Percentiles rank a stretch among this genome's conserved stretches.
Evolutionary conservation across 2,797 vertebrate genomes (phyloP).

Genomic region (Myripristis jacobus): DNA sequence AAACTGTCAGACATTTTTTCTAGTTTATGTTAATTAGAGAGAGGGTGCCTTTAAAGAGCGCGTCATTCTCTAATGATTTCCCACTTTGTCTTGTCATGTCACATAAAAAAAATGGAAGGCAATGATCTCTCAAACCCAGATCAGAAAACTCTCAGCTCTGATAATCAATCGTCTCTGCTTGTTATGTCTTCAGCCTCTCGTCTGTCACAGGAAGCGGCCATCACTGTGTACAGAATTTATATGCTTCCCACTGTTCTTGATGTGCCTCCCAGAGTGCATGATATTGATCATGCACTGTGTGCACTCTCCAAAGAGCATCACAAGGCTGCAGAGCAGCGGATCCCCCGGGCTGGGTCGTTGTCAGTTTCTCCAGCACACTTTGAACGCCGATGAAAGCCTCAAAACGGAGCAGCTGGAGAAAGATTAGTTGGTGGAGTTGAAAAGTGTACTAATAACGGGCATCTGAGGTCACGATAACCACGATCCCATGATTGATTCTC

Average conservation of each 20-base stretch:
- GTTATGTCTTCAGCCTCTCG: slow-evolving; percentile 63
- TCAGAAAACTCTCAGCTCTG: slow-evolving; percentile 47
- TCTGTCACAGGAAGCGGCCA: slow-evolving; percentile 50
- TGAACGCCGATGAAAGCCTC: slow-evolving; percentile 40
- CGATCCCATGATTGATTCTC: slow-evolving; percentile 30
- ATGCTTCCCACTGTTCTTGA: slow-evolving; percentile 39
- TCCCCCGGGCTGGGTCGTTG: slow-evolving; percentile 43
- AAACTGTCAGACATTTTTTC: slow-evolving; percentile 6
- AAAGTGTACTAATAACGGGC: slow-evolving; percentile 25
- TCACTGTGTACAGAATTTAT: slow-evolving; percentile 49
- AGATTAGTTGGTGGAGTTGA: slow-evolving; percentile 51
- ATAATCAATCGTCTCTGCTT: slow-evolving; percentile 62
- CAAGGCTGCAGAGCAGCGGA: slow-evolving; percentile 21
- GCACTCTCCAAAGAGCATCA: slow-evolving; percentile 28
- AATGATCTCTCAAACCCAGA: slow-evolving; percentile 29
- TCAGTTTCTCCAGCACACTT: not conserved
- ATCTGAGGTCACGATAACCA: slow-evolving; percentile 21
- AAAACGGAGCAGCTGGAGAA: slow-evolving; percentile 38
- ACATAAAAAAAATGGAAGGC: slow-evolving; percentile 42
- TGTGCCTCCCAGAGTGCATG: slow-evolving; percentile 42
- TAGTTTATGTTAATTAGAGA: slow-evolving; percentile 41
- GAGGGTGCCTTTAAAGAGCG: slow-evolving; percentile 37
- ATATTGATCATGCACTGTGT: slow-evolving; percentile 64
- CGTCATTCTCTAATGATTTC: slow-evolving; percentile 27
- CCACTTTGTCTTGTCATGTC: slow-evolving; percentile 47